Evolutionary conservation across 2,888 invertebrate genomes (phyloP), one percentile per base, ranked within the genome.

Genomic region (Himalopsyche tibetana): DNA sequence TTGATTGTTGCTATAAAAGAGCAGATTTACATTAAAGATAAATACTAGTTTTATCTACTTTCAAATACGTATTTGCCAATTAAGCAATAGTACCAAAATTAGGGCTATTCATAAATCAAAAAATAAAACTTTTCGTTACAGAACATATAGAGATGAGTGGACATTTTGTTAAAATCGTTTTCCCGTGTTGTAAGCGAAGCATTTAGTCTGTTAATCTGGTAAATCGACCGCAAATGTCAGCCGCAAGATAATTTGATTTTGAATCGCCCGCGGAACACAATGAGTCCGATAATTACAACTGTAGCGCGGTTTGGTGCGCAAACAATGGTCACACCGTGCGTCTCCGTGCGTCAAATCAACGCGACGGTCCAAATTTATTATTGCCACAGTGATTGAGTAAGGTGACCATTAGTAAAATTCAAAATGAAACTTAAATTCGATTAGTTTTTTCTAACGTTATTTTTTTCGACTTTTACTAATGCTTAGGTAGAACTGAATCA

Each of bases 211-310:
- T 63, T 63, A 63, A 63, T 19, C 63, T 36, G 80, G 38, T 6
- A 80, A 80, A 80, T 80, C 42, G 42, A 80, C 80, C 80, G 56
- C 83, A 28, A n/a, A 28, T n/a, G 63, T 19, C 8, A 36, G 17
- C 56, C 28, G 56, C 55, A 28, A 36, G 36, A 56, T 83, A 83
- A 83, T 83, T 56, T 56, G 83, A 83, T 83, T 83, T 82, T 40
- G 40, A 69, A 82, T 69, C 69, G 45, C 51, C 17, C 82, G 45
- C 63, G 74, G 63, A 28, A 63, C 85, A 84, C 85, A 82, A 82
- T 85, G 85, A 45, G 40, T 55, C 38, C 80, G 55, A 83, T 85
- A 82, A 85, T 85, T 82, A 82, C 85, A 36, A 45, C 56, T 36
- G 56, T 40, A 11, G 55, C 19, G 45, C 85, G 55, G 36, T 40